phyloP scores from a whole-genome alignment of 2,113 vertebrate species.

The Cottus gobio region DNA sequence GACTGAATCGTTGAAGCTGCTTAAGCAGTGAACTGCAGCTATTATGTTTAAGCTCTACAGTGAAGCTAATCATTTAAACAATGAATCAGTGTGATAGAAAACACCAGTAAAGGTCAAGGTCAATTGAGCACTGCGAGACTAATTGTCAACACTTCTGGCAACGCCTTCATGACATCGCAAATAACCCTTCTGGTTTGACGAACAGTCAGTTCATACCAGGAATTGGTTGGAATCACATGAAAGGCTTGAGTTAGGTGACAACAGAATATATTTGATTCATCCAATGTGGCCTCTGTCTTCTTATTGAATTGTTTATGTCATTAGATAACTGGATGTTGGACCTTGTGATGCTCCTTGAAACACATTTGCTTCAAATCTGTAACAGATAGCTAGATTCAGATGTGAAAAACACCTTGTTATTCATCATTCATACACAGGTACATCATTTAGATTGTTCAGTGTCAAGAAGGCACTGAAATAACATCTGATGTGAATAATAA shows the following conservation, averaged over 20 bases:
- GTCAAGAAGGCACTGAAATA: constrained; percentile 8
- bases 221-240: constrained; percentile 5
- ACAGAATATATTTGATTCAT: constrained; percentile 15
- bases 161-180: neutral
- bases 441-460: constrained; percentile 21
- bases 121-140: constrained; percentile 33
- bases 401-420: constrained; percentile 14
- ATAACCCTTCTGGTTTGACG: neutral
- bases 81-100: neutral
- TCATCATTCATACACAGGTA: neutral
- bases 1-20: neutral
- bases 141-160: constrained; percentile 13
- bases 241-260: neutral
- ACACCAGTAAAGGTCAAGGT: constrained; percentile 15
- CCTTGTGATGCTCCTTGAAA: neutral
- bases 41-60: neutral
- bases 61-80: neutral
- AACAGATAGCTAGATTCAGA: neutral
- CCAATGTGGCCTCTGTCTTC: neutral
- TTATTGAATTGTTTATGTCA: neutral
- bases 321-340: neutral
- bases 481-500: constrained; percentile 7
- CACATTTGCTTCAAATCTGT: neutral
- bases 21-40: neutral
- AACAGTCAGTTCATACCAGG: neutral